Conservation (phyloP, 2,113 vertebrate species). For the Sinocyclocheilus anshuiensis region DNA sequence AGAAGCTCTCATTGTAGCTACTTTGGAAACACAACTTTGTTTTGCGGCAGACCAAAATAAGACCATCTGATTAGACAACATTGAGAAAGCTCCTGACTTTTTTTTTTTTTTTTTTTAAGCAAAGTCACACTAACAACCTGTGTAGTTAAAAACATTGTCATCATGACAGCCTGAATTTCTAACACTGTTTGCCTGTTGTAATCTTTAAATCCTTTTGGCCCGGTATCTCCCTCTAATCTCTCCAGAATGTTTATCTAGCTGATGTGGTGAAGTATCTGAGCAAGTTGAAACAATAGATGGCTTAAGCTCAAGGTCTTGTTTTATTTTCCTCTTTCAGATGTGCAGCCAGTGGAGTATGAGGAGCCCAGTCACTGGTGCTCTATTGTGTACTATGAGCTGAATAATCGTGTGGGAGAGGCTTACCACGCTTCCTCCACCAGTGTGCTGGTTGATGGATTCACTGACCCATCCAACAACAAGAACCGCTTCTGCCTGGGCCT, state of each 20-base stretch:
- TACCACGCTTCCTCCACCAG: too few species aligned
- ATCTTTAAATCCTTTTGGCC: background rate
- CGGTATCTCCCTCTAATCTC: background rate
- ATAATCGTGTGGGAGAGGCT: too few species aligned
- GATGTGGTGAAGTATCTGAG: conserved; percentile 9
- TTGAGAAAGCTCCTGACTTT: background rate
- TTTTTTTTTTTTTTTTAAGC: too few species aligned
- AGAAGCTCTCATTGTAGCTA: background rate
- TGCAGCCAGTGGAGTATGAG: conserved; percentile 94
- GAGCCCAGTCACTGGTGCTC: conserved; percentile 98
- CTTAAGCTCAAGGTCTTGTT: conserved; percentile 15
- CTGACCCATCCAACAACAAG: conserved; percentile 64
- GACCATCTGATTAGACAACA: background rate
- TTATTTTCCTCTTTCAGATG: conserved; percentile 74
- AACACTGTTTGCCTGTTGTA: background rate
- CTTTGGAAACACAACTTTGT: background rate
- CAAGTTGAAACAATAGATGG: conserved; percentile 1
- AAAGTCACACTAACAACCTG: background rate
- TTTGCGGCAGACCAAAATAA: background rate
- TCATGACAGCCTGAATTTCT: background rate
- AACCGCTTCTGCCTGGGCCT: conserved; percentile 96
- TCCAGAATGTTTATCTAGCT: background rate
- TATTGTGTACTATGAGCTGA: too few species aligned
- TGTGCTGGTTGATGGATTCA: too few species aligned
- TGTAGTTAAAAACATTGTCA: background rate